Evolutionary conservation across 1,140 invertebrate genomes (phyloP), one percentile per base, ranked within the genome.

Genomic region (Agrypnia vestita): DNA sequence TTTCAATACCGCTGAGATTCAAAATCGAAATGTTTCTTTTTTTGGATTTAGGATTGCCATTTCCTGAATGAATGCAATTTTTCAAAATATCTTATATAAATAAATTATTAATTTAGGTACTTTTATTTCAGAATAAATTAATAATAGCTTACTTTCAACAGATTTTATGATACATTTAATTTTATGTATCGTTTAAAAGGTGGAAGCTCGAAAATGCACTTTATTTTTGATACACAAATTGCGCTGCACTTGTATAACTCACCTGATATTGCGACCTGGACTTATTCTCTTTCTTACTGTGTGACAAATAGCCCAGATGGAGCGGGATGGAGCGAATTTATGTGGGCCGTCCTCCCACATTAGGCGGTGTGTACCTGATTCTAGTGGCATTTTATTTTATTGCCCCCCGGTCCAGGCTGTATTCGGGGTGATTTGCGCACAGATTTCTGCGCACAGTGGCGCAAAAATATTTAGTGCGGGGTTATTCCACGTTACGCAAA

Each of bases 301-400:
- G 59, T 61, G 73, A 59, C 43, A 75, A 75, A 75, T 75, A 44
- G 73, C 3, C 43, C 3, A 46, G 73, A 17, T 6, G 43, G 53
- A 75, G 55, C 15, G 55, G 73, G 73, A 75, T n/a, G 51, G 53
- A n/a, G 25, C 17, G 59, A 44, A 64, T 64, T 64, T 64, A 64
- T 64, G 35, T 51, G 8, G 19, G 47, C 69, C 47, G 47, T 72
- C 69, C 21, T 21, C 62, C 25, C 21, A 55, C 55, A 75, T 75
- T 61, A 75, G 53, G 59, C 59, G 44, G 53, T 61, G 61, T 21
- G 73, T 75, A 59, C 55, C 73, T 17, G 73, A 75, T 25, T 46
- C 71, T n/a, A 73, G 71, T 73, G 71, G 47, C 71, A 15, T 73
- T 53, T 35, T 73, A 53, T 56, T 73, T 73, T 73, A 73, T 51